Conservation (phyloP, 2,113 vertebrate genomes). For the Ophthalmolycus amberensis region DNA sequence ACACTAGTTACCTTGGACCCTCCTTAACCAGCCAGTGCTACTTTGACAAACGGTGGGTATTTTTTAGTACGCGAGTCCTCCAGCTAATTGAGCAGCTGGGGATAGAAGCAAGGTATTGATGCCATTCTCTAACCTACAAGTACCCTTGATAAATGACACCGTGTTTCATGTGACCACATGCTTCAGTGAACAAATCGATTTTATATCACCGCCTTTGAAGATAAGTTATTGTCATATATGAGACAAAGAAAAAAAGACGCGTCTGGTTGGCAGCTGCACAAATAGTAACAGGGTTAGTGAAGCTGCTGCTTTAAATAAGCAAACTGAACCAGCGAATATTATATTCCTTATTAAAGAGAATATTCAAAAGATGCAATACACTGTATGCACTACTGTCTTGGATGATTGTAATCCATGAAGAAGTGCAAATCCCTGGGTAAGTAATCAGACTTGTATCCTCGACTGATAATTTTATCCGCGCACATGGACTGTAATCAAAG, state of each 20-base stretch:
- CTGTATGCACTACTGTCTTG: constrained; percentile 3
- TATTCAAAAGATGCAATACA: constrained; percentile 4
- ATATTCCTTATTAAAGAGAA: constrained; percentile 23
- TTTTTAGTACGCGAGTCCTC: neutral
- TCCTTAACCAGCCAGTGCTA: constrained; percentile 29
- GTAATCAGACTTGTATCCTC: constrained; percentile 27
- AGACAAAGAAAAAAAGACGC: constrained; percentile 17
- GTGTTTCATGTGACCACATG: constrained; percentile 37
- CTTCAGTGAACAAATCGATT: constrained; percentile 45
- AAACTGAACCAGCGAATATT: constrained; percentile 12
- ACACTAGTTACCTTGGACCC: neutral
- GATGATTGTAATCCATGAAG: neutral
- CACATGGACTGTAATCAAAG: constrained; percentile 48
- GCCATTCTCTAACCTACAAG: constrained; percentile 33
- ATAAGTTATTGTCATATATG: constrained; percentile 24
- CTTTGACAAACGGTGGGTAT: constrained; percentile 29
- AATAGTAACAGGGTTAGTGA: constrained; percentile 23
- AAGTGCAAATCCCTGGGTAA: constrained; percentile 8
- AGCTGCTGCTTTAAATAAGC: constrained; percentile 15
- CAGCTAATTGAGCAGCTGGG: constrained; percentile 42
- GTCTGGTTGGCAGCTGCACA: neutral
- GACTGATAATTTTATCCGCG: constrained; percentile 25
- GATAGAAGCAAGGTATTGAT: constrained; percentile 35
- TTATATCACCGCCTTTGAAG: constrained; percentile 28
- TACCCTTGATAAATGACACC: constrained; percentile 48